Percentiles rank a stretch among this genome's conserved stretches.
Conservation (phyloP, 2,113 vertebrate genomes). For the Ceyx cyanopectus region DNA sequence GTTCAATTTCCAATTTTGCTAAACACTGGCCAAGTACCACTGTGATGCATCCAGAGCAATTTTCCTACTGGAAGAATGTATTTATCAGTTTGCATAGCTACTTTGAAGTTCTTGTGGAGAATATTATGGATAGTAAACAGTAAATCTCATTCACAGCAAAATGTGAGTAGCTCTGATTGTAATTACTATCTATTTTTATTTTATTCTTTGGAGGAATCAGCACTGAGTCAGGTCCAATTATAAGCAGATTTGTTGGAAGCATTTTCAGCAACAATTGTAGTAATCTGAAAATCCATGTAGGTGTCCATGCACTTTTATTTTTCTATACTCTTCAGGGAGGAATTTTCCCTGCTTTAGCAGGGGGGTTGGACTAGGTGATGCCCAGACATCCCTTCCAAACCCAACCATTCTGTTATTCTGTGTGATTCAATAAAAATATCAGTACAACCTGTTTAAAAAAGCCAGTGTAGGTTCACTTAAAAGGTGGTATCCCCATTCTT, state of each 20-base stretch:
- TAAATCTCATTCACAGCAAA: background rate
- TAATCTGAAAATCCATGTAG: background rate
- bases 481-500: background rate
- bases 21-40: background rate
- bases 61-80: background rate
- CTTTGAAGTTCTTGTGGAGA: background rate
- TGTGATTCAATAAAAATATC: background rate
- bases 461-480: background rate
- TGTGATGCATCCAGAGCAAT: background rate
- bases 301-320: background rate
- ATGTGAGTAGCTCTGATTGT: background rate
- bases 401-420: background rate
- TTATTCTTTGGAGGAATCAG: background rate
- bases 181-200: background rate
- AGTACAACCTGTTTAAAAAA: background rate
- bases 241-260: slow-evolving; percentile 11
- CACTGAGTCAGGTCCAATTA: background rate
- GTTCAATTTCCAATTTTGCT: background rate
- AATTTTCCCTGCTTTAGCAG: background rate
- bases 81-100: background rate
- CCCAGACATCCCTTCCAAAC: background rate
- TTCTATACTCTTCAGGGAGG: background rate
- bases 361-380: background rate
- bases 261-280: background rate
- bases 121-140: background rate